A percentile compares a stretch with the other conserved stretches of the same genome.
These are phyloP conservation scores for Ailuropoda melanoleuca DNA, from an alignment of 2,113 vertebrate genomes.

Conservation along the genomic window DNA sequence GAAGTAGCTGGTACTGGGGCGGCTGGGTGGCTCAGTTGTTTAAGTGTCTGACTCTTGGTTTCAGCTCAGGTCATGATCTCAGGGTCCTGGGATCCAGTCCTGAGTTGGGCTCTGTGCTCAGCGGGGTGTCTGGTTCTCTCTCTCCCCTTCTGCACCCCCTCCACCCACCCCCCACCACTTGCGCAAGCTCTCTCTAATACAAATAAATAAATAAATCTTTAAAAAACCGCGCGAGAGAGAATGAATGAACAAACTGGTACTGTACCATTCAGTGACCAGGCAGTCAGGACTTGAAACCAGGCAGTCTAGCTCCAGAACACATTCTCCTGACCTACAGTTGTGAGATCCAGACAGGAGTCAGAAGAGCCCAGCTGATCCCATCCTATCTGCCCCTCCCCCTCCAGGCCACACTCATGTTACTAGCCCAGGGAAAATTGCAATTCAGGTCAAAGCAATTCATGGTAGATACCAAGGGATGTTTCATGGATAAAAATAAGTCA, in stretches of 20 bases:
- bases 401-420: background rate
- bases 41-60: background rate
- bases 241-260: background rate
- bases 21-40: background rate
- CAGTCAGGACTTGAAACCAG: background rate
- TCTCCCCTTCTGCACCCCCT: background rate
- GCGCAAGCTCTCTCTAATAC: background rate
- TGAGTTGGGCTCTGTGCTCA: background rate
- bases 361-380: background rate
- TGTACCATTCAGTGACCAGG: background rate
- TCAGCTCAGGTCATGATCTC: background rate
- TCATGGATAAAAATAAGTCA: background rate
- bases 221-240: background rate
- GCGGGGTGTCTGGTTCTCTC: background rate
- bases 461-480: background rate
- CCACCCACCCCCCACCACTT: background rate
- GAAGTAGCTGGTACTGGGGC: background rate
- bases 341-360: background rate
- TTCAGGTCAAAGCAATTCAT: background rate
- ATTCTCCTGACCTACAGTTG: background rate
- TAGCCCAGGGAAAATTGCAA: background rate
- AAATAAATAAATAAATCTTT: background rate
- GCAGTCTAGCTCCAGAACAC: background rate
- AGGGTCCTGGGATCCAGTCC: background rate
- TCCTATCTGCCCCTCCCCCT: fast-evolving